Conservation (phyloP, 2,888 invertebrate species). For the Operophtera brumata region DNA sequence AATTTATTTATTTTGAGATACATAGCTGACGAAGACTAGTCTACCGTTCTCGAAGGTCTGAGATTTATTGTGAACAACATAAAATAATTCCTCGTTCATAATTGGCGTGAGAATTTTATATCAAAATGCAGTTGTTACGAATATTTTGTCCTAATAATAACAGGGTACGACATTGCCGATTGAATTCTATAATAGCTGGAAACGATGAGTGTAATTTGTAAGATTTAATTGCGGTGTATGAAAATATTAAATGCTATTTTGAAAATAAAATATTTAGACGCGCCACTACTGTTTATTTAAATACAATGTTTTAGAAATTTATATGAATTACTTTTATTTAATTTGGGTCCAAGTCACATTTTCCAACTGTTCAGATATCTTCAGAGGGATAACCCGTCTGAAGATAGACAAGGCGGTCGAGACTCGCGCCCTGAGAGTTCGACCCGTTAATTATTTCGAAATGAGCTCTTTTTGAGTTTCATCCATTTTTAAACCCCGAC, state of each 20-base stretch:
- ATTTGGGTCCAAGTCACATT: neutral
- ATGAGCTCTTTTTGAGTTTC: too few relatives aligned
- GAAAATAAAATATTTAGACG: constrained; percentile 15
- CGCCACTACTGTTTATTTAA: constrained; percentile 14
- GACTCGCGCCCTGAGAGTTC: too few relatives aligned
- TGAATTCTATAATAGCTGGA: constrained; percentile 41
- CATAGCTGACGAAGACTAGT: constrained; percentile 16
- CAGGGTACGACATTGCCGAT: constrained; percentile 40
- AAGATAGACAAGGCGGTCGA: too few relatives aligned
- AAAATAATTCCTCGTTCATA: constrained; percentile 24
- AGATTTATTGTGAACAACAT: constrained; percentile 16
- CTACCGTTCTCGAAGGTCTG: constrained; percentile 6
- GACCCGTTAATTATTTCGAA: too few relatives aligned
- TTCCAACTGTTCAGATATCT: neutral
- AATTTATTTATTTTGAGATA: constrained; percentile 22
- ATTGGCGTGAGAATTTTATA: constrained; percentile 45
- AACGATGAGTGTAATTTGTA: constrained; percentile 40
- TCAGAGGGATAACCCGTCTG: too few relatives aligned
- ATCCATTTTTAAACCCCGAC: too few relatives aligned
- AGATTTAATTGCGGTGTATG: constrained; percentile 29
- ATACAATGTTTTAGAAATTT: constrained; percentile 8
- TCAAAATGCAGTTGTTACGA: constrained; percentile 43
- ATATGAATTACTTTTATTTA: neutral
- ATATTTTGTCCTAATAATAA: constrained; percentile 51
- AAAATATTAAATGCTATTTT: constrained; percentile 20